Base-by-base conservation (phyloP, 2,888 invertebrate genomes). In the Tridacna gigas region DNA sequence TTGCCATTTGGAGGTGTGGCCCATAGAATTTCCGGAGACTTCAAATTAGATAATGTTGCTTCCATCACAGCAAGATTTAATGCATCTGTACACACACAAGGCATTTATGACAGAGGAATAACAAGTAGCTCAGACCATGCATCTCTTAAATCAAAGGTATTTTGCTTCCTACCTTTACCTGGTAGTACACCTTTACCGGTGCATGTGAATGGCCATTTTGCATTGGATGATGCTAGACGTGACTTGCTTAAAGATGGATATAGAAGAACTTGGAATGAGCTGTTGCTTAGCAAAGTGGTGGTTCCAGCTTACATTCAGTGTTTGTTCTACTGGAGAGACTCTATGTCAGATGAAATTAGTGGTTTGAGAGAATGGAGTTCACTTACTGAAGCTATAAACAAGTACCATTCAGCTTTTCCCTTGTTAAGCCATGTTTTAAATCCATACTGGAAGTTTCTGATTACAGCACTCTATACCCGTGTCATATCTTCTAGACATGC, bases 161-260 rank as follows among this genome's bases (percentile, higher is more conserved):
- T 89, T 74, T 92, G 92, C 67, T 90, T 89, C 74, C 82, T 92
- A 20, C 92, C 92, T 66, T 71, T 92, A 25, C 91, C 92, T 22
- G 75, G 89, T 13, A 20, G 63, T 15, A 91, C 89, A 7, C 84
- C 82, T n/a, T 83, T 92, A 22, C 92, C 92, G 4, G 86, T 92
- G 5, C 91, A 92, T 76, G 80, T 92, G 20, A 91, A 93, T 83
- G 93, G 91, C 0, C 90, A 92, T 66, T 93, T 92, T 87, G 88
- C 88, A 7, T 78, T 92, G 22, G 90, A 91, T 61, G 86, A 91
- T 80, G 84, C 90, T 12, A 84, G 91, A 66, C 77, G 86, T 47
- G 74, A 75, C 28, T 74, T 91, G 11, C 86, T 86, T 86, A 74
- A 78, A 25, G 82, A 74, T 45, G 82, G 82, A 20, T 60, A 25